Base-by-base conservation (phyloP, 2,888 invertebrate genomes). In the Lissocephala sabroskyi region DNA sequence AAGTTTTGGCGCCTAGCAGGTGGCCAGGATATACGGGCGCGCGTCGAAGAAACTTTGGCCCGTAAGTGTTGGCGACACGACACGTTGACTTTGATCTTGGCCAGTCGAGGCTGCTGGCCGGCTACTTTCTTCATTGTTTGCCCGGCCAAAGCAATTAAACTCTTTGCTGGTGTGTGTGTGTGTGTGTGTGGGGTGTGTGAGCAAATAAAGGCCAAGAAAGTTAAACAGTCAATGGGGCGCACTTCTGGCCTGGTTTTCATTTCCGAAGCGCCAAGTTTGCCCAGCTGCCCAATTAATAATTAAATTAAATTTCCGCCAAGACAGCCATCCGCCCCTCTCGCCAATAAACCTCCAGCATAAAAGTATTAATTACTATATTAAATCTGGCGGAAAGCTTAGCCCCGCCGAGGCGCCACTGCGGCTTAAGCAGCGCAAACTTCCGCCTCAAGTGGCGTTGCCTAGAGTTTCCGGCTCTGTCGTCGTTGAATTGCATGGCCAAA, bases 11-110 rank as follows among this genome's bases (percentile, higher is more conserved):
- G n/a, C n/a, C n/a, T 36, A 50, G 53, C 39, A 52, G 14, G 48
- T 65, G 56, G 63, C 50, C 59, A 60, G 23, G 53, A 64, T 65
- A 36, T 19, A 23, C 41, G 56, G 46, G 59, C 29, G 39, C 39
- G 53, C 43, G 59, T 53, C 53, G 61, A 64, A 14, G 45, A 62
- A 74, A 61, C 52, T 71, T 67, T 52, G 49, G 51, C 50, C 63
- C 51, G 10, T 16, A 37, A 18, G 37, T 37, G 37, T 37, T 19
- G 59, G 62, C 59, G 55, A 56, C 52, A 51, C 51, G 42, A 43
- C 33, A 67, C 64, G 59, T 64, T 75, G 75, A 67, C 68, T 70
- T 70, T 70, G 68, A 70, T 70, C 68, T 70, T 71, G 65, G 65
- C 29, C 16, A 35, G 47, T 13, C 16, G 10, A 5, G 30, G 28